Conservation (phyloP, 2,888 invertebrate species). For the Pteria penguin region DNA sequence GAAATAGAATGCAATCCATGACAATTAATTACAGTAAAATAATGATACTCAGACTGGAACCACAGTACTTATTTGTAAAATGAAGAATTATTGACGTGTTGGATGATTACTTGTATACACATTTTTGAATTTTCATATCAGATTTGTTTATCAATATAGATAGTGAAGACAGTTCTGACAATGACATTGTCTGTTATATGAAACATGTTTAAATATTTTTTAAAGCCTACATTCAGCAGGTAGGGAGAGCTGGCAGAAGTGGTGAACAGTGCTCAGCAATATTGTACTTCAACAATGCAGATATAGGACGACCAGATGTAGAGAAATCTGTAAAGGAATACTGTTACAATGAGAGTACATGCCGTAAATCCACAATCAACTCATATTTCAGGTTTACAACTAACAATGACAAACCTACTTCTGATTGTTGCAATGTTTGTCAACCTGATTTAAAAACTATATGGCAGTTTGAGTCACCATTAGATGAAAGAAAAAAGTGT, state of each 20-base stretch:
- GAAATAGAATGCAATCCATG: no score
- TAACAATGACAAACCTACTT: background rate
- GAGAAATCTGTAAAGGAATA: constrained; percentile 9
- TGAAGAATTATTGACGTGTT: background rate
- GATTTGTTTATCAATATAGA: background rate
- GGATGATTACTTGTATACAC: background rate
- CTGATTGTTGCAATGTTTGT: constrained; percentile 9
- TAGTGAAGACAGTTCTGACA: background rate
- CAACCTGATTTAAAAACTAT: background rate
- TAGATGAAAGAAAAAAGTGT: background rate
- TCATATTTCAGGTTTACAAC: constrained; percentile 10
- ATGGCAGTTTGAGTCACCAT: constrained; percentile 11
- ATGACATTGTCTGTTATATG: background rate
- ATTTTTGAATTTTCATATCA: background rate
- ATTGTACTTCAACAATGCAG: constrained; percentile 11
- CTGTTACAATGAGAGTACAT: background rate
- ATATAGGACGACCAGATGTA: background rate
- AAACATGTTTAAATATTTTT: background rate
- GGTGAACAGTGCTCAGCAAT: constrained; percentile 5
- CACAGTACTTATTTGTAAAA: no score
- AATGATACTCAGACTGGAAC: no score
- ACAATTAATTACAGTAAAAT: no score
- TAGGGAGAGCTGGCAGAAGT: constrained; percentile 18
- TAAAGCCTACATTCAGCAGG: constrained; percentile 19
- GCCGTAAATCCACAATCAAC: background rate